Base-by-base conservation (phyloP, 2,888 invertebrate genomes). In the Arctia plantaginis region DNA sequence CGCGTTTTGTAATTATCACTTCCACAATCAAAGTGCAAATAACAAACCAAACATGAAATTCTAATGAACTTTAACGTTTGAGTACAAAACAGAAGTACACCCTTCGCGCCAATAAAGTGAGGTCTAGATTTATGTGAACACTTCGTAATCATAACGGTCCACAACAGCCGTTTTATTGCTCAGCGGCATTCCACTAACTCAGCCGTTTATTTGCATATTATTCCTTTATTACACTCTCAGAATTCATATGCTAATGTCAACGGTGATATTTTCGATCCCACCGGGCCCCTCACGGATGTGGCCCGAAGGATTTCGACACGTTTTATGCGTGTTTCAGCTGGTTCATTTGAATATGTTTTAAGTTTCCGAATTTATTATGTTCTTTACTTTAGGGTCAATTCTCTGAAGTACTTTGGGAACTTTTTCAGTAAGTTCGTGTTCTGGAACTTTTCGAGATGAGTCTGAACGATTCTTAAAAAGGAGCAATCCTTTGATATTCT, bases 241-340 rank as follows among this genome's bases (percentile, higher is more conserved):
- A 92, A 93, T 93, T 93, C 93, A 92, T 93, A 93, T 93, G 93
- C 84, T 93, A 93, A 94, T 93, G 87, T 87, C 86, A 80, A 84
- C 83, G 83, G 82, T 86, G 88, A 90, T 91, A 91, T 92, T 91
- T 90, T 86, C 87, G 88, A 85, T 89, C 92, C 92, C 91, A 67
- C 27, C 76, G 90, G 92, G 85, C 86, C 88, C 82, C 82, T 85
- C 79, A 76, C 83, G 83, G 82, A 86, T 87, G 88, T 84, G 89
- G 87, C 91, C 90, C 89, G 87, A 86, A 90, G 90, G 90, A 88
- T 89, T 87, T 87, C 82, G 80, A 84, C 86, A 81, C 86, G 87
- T 88, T 88, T 88, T 87, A 85, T 85, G 80, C 78, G 79, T 83
- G 85, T 85, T 85, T 83, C 83, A 80, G 78, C 79, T 75, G 77